phyloP scores from a whole-genome alignment of 1,140 invertebrate genomes.

The Heliconius congener region DNA sequence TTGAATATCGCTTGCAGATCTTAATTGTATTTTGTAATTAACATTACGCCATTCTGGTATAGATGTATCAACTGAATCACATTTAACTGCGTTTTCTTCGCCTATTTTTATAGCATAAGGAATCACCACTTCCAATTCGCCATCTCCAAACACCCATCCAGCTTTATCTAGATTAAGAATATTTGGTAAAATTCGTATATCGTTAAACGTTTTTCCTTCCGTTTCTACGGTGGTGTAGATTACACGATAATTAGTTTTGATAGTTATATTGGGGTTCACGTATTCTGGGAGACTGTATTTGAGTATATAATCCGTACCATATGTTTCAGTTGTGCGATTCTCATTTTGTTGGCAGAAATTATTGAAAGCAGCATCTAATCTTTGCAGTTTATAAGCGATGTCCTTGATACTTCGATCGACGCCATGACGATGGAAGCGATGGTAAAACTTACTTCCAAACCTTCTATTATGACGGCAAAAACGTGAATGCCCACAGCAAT shows the following conservation, averaged over 20 bases:
- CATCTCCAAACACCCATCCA: background rate
- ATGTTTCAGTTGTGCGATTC: constrained; percentile 12
- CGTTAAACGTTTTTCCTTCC: constrained; percentile 13
- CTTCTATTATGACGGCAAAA: background rate
- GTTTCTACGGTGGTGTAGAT: constrained; percentile 6
- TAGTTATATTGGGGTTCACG: background rate
- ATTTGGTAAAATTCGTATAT: constrained; percentile 22
- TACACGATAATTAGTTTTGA: constrained; percentile 22
- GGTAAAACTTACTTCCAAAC: background rate
- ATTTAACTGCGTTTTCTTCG: background rate
- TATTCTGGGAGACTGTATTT: constrained; percentile 25
- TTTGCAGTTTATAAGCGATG: background rate
- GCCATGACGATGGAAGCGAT: background rate
- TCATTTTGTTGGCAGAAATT: constrained; percentile 14
- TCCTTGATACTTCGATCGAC: background rate
- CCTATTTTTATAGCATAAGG: constrained; percentile 21
- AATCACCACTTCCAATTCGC: constrained; percentile 10
- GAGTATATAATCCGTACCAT: constrained; percentile 23
- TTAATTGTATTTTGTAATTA: background rate
- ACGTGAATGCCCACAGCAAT: background rate
- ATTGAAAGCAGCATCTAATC: constrained; percentile 7
- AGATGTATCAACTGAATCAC: background rate
- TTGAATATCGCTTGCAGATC: background rate
- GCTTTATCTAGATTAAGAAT: constrained; percentile 15
- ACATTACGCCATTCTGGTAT: background rate